These are phyloP conservation scores for Criorhina ranunculi DNA, from an alignment of 2,888 invertebrate genomes.

Conservation along the genomic window DNA sequence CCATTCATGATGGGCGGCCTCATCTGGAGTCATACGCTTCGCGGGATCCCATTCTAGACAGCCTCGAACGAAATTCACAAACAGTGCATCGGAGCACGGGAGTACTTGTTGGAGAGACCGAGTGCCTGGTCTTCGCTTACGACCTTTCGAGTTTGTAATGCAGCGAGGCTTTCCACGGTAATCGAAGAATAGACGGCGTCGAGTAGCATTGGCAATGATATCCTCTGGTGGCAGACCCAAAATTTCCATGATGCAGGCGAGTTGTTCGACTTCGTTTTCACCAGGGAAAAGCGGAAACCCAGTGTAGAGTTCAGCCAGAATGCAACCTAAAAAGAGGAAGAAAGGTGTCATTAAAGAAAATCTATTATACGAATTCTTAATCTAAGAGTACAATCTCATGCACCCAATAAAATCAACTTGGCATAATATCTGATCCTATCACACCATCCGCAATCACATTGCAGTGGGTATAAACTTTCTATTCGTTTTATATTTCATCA, in stretches of 20 bases:
- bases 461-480: neutral
- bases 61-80: constrained; percentile 95
- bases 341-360: constrained; percentile 1
- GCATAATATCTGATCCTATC: neutral
- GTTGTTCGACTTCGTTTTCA: constrained; percentile 98
- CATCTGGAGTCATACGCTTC: constrained; percentile 95
- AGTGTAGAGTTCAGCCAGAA: constrained; percentile 97
- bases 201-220: constrained; percentile 93
- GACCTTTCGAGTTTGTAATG: constrained; percentile 96
- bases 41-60: constrained; percentile 98
- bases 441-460: constrained; percentile 2
- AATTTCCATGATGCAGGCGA: constrained; percentile 98
- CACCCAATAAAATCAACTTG: neutral
- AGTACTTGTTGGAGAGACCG: constrained; percentile 92
- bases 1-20: constrained; percentile 96
- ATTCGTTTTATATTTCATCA: constrained; percentile 13
- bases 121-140: constrained; percentile 94
- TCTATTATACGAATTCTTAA: no score
- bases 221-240: constrained; percentile 95
- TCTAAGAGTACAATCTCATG: no score
- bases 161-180: constrained; percentile 96
- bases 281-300: constrained; percentile 98
- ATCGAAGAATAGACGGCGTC: constrained; percentile 93
- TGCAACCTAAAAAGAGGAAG: constrained; percentile 89
- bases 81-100: constrained; percentile 93